Conservation (phyloP, 2,797 vertebrate species). For the Fistularia tabacaria region DNA sequence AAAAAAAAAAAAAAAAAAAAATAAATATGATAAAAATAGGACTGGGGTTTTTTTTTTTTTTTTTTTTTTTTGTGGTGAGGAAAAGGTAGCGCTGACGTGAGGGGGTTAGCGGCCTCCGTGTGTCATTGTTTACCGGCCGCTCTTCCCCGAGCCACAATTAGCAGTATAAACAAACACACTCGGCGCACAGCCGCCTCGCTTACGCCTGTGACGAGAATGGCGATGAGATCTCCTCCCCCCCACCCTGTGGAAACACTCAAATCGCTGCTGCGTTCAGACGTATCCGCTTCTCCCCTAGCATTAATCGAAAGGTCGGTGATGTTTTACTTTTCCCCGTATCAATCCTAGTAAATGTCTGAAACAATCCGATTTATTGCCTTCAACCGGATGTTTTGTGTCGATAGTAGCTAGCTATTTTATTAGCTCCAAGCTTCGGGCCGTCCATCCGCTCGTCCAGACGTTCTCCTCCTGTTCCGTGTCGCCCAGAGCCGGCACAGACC, state of each 20-base stretch:
- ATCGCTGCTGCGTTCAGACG: conserved; percentile 30
- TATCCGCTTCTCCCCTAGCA: conserved; percentile 17
- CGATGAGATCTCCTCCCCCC: conserved; percentile 45
- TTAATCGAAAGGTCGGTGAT: background rate
- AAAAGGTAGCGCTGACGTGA: conserved; percentile 32
- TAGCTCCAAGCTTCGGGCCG: conserved; percentile 21
- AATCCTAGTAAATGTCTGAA: conserved; percentile 27
- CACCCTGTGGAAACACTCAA: conserved; percentile 41
- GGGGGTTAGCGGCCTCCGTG: conserved; percentile 41
- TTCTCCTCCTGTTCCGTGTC: conserved; percentile 33
- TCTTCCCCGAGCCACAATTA: conserved; percentile 61
- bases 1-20: no score
- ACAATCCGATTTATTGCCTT: conserved; percentile 24
- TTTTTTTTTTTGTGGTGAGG: conserved; percentile 16
- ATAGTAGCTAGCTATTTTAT: conserved; percentile 21
- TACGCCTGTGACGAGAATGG: conserved; percentile 43
- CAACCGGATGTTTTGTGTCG: background rate
- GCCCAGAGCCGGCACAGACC: conserved; percentile 37
- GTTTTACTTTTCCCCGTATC: conserved; percentile 24
- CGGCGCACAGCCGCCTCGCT: conserved; percentile 33
- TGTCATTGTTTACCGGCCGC: conserved; percentile 48
- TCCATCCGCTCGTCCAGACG: conserved; percentile 30
- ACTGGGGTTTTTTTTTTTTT: background rate
- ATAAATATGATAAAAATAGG: background rate
- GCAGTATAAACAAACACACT: conserved; percentile 62